Evolutionary conservation across 2,113 vertebrate species (phyloP).

Genomic region (Oncorhynchus nerka): DNA sequence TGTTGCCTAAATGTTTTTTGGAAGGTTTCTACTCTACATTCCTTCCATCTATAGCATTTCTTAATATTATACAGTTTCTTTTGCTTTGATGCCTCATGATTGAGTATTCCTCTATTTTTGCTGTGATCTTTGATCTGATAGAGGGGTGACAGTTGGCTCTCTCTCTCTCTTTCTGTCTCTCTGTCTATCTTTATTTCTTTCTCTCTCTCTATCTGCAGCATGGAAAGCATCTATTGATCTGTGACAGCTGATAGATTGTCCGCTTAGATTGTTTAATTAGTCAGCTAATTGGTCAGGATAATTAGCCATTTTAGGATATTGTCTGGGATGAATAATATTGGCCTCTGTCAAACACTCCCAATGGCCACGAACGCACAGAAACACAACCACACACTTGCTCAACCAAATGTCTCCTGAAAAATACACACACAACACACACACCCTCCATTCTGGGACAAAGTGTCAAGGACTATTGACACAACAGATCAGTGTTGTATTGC

Average conservation of each 20-base stretch:
- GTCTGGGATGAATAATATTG: slow-evolving; percentile 72
- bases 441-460: background rate
- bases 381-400: background rate
- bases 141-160: too few relatives aligned
- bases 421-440: background rate
- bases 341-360: slow-evolving; percentile 58
- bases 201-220: slow-evolving; percentile 33
- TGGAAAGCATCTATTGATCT: slow-evolving; percentile 59
- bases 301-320: slow-evolving; percentile 79
- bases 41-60: too few relatives aligned
- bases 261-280: slow-evolving; percentile 77
- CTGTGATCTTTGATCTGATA: too few relatives aligned
- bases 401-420: background rate
- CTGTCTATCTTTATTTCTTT: background rate
- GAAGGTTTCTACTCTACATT: too few relatives aligned
- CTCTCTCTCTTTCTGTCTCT: too few relatives aligned
- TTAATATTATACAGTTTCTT: too few relatives aligned
- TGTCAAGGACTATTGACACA: background rate
- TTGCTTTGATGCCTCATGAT: too few relatives aligned
- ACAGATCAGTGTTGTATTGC: background rate
- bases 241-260: slow-evolving; percentile 65
- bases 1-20: too few relatives aligned
- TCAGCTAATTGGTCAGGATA: slow-evolving; percentile 74
- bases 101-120: too few relatives aligned
- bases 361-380: slow-evolving; percentile 33